Percentiles rank a stretch among this genome's conserved stretches.
Conservation (phyloP, 2,888 invertebrate species). For the Drosophila subquinaria region DNA sequence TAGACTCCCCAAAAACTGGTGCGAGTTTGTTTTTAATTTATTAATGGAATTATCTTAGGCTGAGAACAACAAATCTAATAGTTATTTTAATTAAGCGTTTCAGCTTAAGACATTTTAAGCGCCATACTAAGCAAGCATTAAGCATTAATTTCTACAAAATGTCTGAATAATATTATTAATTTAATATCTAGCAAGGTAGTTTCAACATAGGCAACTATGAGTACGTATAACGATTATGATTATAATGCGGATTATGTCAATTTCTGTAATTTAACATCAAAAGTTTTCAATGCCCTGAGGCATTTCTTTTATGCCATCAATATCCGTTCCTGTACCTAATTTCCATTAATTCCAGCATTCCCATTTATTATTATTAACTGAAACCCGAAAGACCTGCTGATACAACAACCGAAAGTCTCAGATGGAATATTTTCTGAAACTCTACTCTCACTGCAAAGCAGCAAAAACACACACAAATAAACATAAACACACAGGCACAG, state of each 20-base stretch:
- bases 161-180: slow-evolving; percentile 55
- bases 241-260: slow-evolving; percentile 60
- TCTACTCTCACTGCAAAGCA: slow-evolving; percentile 73
- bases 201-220: slow-evolving; percentile 30
- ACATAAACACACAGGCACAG: slow-evolving; percentile 32
- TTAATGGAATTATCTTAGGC: slow-evolving; percentile 28
- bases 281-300: slow-evolving; percentile 26
- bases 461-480: slow-evolving; percentile 39
- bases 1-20: slow-evolving; percentile 3
- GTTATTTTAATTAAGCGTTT: slow-evolving; percentile 23
- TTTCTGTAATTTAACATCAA: slow-evolving; percentile 38
- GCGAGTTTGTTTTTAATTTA: slow-evolving; percentile 24
- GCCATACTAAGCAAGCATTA: slow-evolving; percentile 52
- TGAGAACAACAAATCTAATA: slow-evolving; percentile 13
- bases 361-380: slow-evolving; percentile 21
- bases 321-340: slow-evolving; percentile 72
- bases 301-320: slow-evolving; percentile 9
- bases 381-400: slow-evolving; percentile 35
- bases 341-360: slow-evolving; percentile 36
- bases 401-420: slow-evolving; percentile 39
- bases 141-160: slow-evolving; percentile 35
- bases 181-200: slow-evolving; percentile 50
- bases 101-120: slow-evolving; percentile 22
- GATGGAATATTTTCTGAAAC: slow-evolving; percentile 68
- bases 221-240: slow-evolving; percentile 32